phyloP scores from a whole-genome alignment of 2,797 vertebrate genomes.

The Arnoldichthys spilopterus region DNA sequence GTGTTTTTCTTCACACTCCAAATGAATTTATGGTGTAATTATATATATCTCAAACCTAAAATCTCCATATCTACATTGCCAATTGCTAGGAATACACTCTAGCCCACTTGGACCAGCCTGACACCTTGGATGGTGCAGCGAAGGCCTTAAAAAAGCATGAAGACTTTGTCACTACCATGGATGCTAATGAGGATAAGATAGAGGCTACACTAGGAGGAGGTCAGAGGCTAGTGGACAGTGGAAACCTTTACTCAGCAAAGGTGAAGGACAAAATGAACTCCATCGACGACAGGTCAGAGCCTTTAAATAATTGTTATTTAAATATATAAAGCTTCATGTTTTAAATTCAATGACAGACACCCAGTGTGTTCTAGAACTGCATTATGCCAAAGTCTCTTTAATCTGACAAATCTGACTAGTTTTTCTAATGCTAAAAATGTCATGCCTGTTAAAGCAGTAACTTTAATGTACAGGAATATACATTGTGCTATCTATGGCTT shows the following conservation, averaged over 20 bases:
- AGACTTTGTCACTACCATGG: slow-evolving; percentile 86
- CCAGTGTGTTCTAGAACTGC: not conserved
- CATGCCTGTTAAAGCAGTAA: not conserved
- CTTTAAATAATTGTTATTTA: not conserved
- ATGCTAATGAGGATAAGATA: slow-evolving; percentile 90
- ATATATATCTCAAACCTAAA: not conserved
- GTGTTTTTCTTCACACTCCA: not conserved
- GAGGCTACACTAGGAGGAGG: slow-evolving; percentile 78
- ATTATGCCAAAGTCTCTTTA: not conserved
- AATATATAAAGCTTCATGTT: not conserved
- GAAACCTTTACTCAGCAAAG: slow-evolving; percentile 87
- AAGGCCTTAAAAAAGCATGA: slow-evolving; percentile 89
- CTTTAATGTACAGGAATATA: not conserved
- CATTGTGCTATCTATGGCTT: too few relatives aligned
- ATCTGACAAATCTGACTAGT: not conserved
- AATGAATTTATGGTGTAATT: not conserved
- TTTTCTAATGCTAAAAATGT: not conserved
- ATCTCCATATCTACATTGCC: not conserved
- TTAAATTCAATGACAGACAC: not conserved
- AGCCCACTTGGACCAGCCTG: slow-evolving; percentile 85
- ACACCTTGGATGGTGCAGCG: slow-evolving; percentile 87
- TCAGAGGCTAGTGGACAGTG: slow-evolving; percentile 81
- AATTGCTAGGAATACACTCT: slow-evolving; percentile 89
- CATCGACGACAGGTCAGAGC: slow-evolving; percentile 84
- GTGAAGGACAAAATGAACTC: slow-evolving; percentile 86